Evolutionary conservation across 2,888 invertebrate species (phyloP), one percentile per base, ranked within the genome.

Genomic region (Drosophila peninsularis): DNA sequence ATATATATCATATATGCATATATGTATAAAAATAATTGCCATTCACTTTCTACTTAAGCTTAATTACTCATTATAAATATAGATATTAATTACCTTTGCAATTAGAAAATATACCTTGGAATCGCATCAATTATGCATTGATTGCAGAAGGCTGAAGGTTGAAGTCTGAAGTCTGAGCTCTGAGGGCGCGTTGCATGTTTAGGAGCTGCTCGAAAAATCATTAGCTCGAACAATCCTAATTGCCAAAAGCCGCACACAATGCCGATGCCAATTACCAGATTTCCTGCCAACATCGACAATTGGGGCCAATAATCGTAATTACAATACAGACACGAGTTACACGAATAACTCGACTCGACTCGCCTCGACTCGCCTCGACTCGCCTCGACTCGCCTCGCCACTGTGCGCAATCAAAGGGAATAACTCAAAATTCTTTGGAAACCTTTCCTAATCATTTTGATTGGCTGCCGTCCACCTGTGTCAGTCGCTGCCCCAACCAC

Each of bases 341-440:
- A 66, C 60, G 54, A 65, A 71, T 49, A 50, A 45, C 47, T 55
- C 21, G 41, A 24, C 44, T 24, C 27, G 27, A 30, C 27, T 27
- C 6, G 27, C 27, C 27, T 27, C 24, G 24, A 45, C 47, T 55
- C 21, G 45, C 14, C 44, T 24, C 27, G 27, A 30, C 27, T 55
- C 21, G 45, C 14, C 44, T 24, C 27, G 27, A 30, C 27, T 55
- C 21, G 41, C 7, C 24, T 24, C 14, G 45, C 77, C 19, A 62
- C 62, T 62, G 45, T 14, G 45, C 62, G 41, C 63, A 74, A 78
- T 71, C 71, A 65, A 62, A 62, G 36, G 61, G 58, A 71, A 79
- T 74, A 71, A 77, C 67, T 74, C 66, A 60, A 61, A 84, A 78
- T 82, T 87, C 82, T 65, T 64, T 65, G 80, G 71, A 80, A 82